Conservation (phyloP, 2,797 vertebrate species). For the Siniperca undulata region DNA sequence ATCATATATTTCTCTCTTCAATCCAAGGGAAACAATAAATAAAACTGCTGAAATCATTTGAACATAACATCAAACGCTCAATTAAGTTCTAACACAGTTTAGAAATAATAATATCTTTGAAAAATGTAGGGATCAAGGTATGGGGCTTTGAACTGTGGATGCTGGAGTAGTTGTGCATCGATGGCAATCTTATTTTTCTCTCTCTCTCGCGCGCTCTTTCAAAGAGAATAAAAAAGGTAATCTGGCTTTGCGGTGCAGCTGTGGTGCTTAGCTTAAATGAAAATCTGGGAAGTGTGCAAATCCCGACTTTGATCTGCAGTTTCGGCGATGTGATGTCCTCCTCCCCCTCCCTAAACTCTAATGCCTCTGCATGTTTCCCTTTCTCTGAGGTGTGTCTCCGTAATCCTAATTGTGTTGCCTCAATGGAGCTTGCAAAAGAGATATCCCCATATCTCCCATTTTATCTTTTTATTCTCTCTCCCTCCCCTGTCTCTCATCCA, state of each 20-base stretch:
- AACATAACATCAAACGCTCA: slow-evolving; percentile 63
- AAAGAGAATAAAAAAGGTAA: slow-evolving; percentile 75
- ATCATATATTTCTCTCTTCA: slow-evolving; percentile 9
- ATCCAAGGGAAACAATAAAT: slow-evolving; percentile 38
- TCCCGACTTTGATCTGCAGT: slow-evolving; percentile 79
- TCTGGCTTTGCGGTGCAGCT: slow-evolving; percentile 71
- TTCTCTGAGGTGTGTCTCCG: slow-evolving; percentile 69
- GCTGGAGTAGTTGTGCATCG: slow-evolving; percentile 55
- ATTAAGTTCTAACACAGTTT: slow-evolving; percentile 55
- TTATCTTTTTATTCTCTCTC: background rate
- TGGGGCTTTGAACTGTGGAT: slow-evolving; percentile 54
- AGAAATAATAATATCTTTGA: slow-evolving; percentile 52
- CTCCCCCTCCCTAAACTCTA: slow-evolving; percentile 72
- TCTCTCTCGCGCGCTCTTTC: slow-evolving; percentile 44
- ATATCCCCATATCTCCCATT: slow-evolving; percentile 41
- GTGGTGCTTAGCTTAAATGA: slow-evolving; percentile 72
- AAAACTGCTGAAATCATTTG: slow-evolving; percentile 43
- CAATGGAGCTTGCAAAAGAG: slow-evolving; percentile 58
- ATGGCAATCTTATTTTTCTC: slow-evolving; percentile 60
- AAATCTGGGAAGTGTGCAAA: slow-evolving; percentile 78
- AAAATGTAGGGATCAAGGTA: slow-evolving; percentile 47
- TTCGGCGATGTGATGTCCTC: slow-evolving; percentile 66
- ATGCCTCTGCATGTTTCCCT: slow-evolving; percentile 72
- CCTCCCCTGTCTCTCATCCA: slow-evolving; percentile 36
- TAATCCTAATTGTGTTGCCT: slow-evolving; percentile 69